Percentiles rank a stretch among this genome's conserved stretches.
Conservation (phyloP, 2,113 vertebrate genomes). For the Pipa parva region DNA sequence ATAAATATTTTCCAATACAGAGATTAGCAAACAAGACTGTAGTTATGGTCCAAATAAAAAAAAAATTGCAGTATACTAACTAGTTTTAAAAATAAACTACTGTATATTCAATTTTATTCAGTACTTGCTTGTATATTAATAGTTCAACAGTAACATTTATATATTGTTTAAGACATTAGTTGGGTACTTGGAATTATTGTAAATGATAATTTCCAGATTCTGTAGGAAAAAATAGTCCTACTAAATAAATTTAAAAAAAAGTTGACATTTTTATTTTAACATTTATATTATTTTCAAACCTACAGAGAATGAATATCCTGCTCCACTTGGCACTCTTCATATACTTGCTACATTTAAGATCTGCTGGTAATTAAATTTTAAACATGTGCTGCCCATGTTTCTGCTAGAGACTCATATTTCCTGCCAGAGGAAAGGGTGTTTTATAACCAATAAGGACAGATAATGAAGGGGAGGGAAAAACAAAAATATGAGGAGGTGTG, state of each 20-base stretch:
- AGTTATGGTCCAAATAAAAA: too few species aligned
- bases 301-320: background rate
- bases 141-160: too few species aligned
- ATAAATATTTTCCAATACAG: too few species aligned
- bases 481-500: background rate
- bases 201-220: background rate
- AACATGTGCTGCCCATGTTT: conserved; percentile 8
- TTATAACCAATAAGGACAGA: conserved; percentile 1
- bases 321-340: background rate
- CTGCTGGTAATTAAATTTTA: conserved; percentile 18
- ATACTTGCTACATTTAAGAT: background rate
- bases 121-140: too few species aligned
- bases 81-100: too few species aligned
- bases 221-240: background rate
- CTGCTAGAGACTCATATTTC: conserved; percentile 13
- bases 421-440: conserved; percentile 18
- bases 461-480: conserved; percentile 10
- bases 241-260: background rate
- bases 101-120: too few species aligned
- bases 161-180: too few species aligned
- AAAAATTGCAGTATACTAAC: too few species aligned
- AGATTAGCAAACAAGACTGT: too few species aligned
- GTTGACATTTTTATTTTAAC: background rate
- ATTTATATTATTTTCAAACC: background rate
- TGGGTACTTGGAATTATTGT: too few species aligned